Conservation (phyloP, 2,888 invertebrate genomes). For the Xanthorhoe spadicearia region DNA sequence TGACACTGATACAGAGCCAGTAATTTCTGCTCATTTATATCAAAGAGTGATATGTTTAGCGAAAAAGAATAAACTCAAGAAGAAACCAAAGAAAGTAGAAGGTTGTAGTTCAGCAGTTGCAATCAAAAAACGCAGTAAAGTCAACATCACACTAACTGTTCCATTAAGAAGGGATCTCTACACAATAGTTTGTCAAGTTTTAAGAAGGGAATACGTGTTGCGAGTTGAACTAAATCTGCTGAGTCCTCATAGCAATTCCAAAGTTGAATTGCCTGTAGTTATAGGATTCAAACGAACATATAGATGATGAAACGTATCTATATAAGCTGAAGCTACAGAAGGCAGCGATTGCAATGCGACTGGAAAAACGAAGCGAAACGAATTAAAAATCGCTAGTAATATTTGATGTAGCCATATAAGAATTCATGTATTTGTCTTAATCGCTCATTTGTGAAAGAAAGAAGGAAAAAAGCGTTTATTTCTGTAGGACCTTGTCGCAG, state of each 20-base stretch:
- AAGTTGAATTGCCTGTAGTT: constrained; percentile 29
- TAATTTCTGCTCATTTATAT: constrained; percentile 15
- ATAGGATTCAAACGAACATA: constrained; percentile 22
- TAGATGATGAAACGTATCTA: background rate
- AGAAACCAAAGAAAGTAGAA: constrained; percentile 8
- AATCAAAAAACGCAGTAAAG: constrained; percentile 7
- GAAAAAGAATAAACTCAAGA: background rate
- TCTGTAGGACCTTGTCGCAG: too few relatives aligned
- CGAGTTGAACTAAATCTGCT: constrained; percentile 32
- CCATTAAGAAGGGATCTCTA: constrained; percentile 24
- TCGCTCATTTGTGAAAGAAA: too few relatives aligned
- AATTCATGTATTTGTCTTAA: too few relatives aligned
- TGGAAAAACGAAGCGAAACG: too few relatives aligned
- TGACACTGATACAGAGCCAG: constrained; percentile 27
- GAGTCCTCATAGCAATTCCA: constrained; percentile 29
- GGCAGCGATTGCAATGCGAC: too few relatives aligned
- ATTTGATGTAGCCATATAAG: too few relatives aligned
- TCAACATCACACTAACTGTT: background rate
- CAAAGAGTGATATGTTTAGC: background rate
- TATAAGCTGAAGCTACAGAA: too few relatives aligned
- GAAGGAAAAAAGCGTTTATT: too few relatives aligned
- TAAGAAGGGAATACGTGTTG: constrained; percentile 30
- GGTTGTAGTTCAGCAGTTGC: constrained; percentile 1
- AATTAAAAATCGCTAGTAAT: too few relatives aligned
- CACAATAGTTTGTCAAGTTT: constrained; percentile 31